Conservation (phyloP, 2,113 vertebrate species). For the Phalacrocorax brasilianus region DNA sequence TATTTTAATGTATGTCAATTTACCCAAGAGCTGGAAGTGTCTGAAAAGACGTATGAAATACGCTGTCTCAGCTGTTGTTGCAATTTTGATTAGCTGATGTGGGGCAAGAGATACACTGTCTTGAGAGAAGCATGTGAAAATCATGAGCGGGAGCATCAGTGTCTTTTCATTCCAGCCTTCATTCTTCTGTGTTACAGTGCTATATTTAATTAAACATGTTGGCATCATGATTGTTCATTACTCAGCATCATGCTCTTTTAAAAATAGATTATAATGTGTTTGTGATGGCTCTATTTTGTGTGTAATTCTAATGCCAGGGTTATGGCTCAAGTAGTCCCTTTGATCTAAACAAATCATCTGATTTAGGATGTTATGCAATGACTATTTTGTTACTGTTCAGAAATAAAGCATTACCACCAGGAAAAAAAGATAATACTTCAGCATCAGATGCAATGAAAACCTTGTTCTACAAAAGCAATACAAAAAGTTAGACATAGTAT, state of each 20-base stretch:
- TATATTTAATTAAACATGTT: background rate
- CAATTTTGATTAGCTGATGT: background rate
- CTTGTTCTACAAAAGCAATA: background rate
- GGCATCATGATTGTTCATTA: background rate
- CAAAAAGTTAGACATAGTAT: background rate
- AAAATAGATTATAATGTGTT: background rate
- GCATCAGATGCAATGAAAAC: background rate
- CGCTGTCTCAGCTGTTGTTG: background rate
- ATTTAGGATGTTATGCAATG: conserved; percentile 11
- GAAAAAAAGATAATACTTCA: background rate
- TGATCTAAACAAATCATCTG: conserved; percentile 38
- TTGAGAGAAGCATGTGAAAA: background rate
- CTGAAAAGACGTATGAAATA: background rate
- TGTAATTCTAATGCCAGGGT: conserved; percentile 16
- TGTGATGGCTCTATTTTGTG: background rate
- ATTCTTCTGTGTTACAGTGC: background rate
- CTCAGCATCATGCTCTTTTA: background rate
- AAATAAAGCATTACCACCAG: background rate
- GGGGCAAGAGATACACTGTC: background rate
- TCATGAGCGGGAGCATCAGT: background rate
- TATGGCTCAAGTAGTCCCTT: conserved; percentile 1
- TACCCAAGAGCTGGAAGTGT: background rate
- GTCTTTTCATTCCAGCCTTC: background rate
- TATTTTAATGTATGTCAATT: background rate
- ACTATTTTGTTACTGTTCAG: background rate